Base-by-base conservation (phyloP, 2,113 vertebrate species). In the Tringa solitaria region DNA sequence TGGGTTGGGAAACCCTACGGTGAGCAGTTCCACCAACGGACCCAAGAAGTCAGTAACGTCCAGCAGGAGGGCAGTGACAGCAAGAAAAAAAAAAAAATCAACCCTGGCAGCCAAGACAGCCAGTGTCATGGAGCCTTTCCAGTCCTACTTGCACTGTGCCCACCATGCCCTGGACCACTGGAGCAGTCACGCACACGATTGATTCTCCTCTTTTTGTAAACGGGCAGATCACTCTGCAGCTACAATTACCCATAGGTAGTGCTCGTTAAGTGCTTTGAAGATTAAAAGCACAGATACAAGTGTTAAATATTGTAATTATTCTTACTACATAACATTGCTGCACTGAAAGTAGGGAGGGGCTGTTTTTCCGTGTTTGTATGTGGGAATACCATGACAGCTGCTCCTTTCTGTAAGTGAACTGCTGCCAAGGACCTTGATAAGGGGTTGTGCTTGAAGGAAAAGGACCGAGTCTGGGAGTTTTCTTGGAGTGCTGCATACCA, bases 271-370 rank as follows among this genome's bases (percentile, higher is more conserved):
- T 89, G 76, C 92, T 95, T 93, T 95, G 93, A 88, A 97, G 97
- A 97, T 97, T 91, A 89, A 91, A 95, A 94, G 70, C 32, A 5
- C 51, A 96, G 97, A 97, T 97, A 96, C 94, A 96, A 95, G 89
- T 91, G 91, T 92, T 96, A 95, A 97, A 95, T 95, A 97, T 94
- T 96, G 95, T 95, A 97, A 97, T 97, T 97, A 97, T 96, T 91
- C 90, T 2, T 96, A 79, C 94, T 97, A 96, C 72, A 80, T 93
- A 95, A 95, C 79, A 95, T 37, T n/a, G 50, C 86, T 90, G 94
- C 73, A 82, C 80, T 78, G 83, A 91, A 96, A 89, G 78, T 23
- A 95, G 96, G 97, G 94, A 96, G 90, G 90, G 63, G 93, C 83
- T 96, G 95, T 87, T 96, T 96, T 93, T 93, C 85, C 6, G 2